Base-by-base conservation (phyloP, 1,140 invertebrate species). In the Chironomus tepperi region DNA sequence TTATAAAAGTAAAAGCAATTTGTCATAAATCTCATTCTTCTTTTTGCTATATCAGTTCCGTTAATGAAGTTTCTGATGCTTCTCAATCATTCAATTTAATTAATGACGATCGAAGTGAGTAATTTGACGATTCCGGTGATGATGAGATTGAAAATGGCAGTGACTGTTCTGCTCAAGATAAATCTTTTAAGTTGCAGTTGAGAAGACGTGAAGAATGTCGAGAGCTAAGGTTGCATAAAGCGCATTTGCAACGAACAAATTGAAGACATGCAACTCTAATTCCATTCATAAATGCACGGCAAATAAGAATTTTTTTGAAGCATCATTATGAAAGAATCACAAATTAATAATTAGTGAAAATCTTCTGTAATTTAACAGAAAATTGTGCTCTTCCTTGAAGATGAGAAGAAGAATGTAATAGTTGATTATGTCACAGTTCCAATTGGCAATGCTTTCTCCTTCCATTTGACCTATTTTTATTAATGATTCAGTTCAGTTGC, bases 51-150 rank as follows among this genome's bases (percentile, higher is more conserved):
- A 21, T 70, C 65, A 70, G 9, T 70, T 19, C 7, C 6, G n/a
- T 70, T 70, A 70, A 70, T 70, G 16, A 70, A 70, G 65, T 70
- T 18, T 70, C 3, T 18, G 65, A 70, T 70, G 8, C 65, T 70
- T 18, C 19, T 70, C 19, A 57, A 34, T 34, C n/a, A 57, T 57
- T 2, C 9, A 6, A 18, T 70, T 70, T 70, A 70, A 70, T 70
- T 70, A 70, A 70, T 70, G 65, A 70, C 19, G 9, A 21, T 70
- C 18, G 19, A 70, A 70, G 16, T 57, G n/a, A 57, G 12, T 34
- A 34, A 34, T 34, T 34, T 34, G 5, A 34, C 24, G 5, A 34
- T 34, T 34, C 24, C 24, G 1, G 24, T 34, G 24, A 34, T 34
- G 24, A 34, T 57, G 47, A 57, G 47, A 57, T 57, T 57, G n/a